Percentiles rank a stretch among this genome's conserved stretches.
Evolutionary conservation across 2,113 vertebrate genomes (phyloP).

Genomic region (Hydrochoerus hydrochaeris): DNA sequence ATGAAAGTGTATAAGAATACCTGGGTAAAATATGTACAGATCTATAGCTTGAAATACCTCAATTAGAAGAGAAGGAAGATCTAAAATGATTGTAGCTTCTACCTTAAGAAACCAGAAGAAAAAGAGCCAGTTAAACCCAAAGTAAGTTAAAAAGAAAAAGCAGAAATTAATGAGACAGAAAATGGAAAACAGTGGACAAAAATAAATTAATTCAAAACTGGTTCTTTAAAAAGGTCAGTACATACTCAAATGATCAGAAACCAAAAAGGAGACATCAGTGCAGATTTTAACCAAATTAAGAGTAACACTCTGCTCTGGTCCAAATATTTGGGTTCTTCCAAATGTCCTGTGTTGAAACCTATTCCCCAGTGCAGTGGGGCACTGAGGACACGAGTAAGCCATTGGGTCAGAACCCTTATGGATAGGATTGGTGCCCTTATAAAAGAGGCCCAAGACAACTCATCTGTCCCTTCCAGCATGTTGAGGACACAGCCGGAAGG

Average conservation of each 20-base stretch:
- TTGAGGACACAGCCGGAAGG: neutral
- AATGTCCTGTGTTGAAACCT: neutral
- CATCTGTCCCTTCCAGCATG: neutral
- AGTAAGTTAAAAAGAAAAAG: neutral
- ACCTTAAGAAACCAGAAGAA: slow-evolving; percentile 8
- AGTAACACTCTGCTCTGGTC: neutral
- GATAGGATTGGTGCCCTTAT: neutral
- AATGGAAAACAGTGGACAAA: neutral
- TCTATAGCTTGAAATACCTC: neutral
- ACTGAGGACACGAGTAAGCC: neutral
- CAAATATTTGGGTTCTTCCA: neutral
- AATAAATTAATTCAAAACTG: neutral
- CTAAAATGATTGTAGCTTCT: neutral
- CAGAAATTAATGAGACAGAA: neutral
- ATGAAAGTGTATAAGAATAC: neutral
- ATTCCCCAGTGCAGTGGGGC: neutral
- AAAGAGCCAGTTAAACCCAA: neutral
- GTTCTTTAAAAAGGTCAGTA: neutral
- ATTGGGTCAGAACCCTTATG: neutral
- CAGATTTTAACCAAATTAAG: neutral
- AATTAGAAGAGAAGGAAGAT: neutral
- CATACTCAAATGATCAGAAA: neutral
- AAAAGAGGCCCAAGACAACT: neutral
- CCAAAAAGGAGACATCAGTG: neutral
- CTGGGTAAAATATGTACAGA: neutral